phyloP scores from a whole-genome alignment of 2,888 invertebrate genomes.

The Macrosiphum euphorbiae region DNA sequence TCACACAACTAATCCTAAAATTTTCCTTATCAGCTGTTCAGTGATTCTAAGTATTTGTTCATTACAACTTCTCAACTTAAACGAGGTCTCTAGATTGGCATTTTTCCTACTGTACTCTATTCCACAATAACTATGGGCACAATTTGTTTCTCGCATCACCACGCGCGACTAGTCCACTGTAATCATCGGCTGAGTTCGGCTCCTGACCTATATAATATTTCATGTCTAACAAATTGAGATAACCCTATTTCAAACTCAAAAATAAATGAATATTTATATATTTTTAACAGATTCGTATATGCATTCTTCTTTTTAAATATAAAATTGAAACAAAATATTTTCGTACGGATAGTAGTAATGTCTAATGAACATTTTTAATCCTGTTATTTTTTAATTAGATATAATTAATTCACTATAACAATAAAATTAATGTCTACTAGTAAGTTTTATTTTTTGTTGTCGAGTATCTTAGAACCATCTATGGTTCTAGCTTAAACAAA shows the following conservation, averaged over 20 bases:
- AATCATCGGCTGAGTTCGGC: no score
- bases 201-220: not conserved
- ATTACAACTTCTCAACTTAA: no score
- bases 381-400: conserved; percentile 17
- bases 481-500: not conserved
- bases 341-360: not conserved
- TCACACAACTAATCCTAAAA: no score
- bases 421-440: not conserved
- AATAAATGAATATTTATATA: not conserved
- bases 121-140: no score
- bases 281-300: not conserved
- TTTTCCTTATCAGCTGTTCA: no score
- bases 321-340: not conserved
- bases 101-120: no score
- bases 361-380: not conserved
- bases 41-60: no score
- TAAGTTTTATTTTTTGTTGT: not conserved
- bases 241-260: no score
- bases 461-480: not conserved
- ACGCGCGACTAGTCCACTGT: not conserved
- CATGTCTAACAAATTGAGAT: not conserved
- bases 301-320: not conserved
- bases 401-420: not conserved
- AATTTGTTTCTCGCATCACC: not conserved
- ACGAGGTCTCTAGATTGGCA: no score